phyloP scores from a whole-genome alignment of 2,113 vertebrate genomes.

The Sminthopsis crassicaudata region DNA sequence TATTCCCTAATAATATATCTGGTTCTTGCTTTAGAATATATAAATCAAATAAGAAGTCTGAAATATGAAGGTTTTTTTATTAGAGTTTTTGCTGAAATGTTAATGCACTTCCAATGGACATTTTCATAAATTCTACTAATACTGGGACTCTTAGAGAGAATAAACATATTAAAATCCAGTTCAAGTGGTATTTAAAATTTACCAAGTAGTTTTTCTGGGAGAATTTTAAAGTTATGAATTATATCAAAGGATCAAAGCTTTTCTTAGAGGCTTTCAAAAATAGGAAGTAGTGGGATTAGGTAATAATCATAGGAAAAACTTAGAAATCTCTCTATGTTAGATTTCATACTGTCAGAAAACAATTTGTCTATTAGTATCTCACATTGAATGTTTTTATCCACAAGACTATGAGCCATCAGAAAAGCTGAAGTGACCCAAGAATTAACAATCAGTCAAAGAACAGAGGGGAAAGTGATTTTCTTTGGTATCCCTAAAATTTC shows the following conservation, averaged over 20 bases:
- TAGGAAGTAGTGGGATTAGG: background rate
- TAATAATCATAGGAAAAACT: background rate
- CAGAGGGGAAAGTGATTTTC: background rate
- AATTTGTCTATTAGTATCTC: background rate
- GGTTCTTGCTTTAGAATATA: background rate
- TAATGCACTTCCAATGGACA: background rate
- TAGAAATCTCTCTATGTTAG: background rate
- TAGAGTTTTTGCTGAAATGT: background rate
- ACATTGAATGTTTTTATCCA: background rate
- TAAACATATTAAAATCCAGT: background rate
- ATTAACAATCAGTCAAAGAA: background rate
- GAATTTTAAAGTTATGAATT: background rate
- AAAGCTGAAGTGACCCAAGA: background rate
- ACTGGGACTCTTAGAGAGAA: background rate
- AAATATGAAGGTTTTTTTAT: background rate
- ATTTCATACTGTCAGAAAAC: background rate
- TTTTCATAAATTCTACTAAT: background rate
- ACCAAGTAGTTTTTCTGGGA: background rate
- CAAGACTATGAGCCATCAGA: background rate
- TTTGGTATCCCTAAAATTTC: background rate
- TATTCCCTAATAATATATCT: background rate
- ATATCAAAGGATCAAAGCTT: background rate
- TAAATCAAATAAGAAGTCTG: background rate
- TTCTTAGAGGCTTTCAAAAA: slow-evolving; percentile 3
- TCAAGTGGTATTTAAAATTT: background rate